Conservation (phyloP, 1,140 invertebrate genomes). For the Hylaeus volcanicus region DNA sequence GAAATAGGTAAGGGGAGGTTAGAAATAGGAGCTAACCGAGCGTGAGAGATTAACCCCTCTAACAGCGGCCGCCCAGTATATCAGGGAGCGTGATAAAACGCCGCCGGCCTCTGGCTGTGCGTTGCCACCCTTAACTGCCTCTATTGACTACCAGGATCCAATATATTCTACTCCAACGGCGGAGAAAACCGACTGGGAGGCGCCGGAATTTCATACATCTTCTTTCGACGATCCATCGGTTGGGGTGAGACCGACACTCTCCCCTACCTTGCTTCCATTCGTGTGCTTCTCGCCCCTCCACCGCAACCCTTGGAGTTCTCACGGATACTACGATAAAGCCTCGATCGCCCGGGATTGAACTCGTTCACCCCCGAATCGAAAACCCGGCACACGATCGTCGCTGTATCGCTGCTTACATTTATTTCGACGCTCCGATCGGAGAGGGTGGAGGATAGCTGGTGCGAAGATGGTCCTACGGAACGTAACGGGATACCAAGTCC, state of each 20-base stretch:
- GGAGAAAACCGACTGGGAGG: conserved; percentile 79
- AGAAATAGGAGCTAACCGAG: conserved; percentile 80
- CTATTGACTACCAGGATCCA: conserved; percentile 80
- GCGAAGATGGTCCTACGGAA: background rate
- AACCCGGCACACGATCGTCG: conserved; percentile 39
- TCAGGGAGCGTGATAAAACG: conserved; percentile 80
- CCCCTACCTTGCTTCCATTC: conserved; percentile 56
- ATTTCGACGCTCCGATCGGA: conserved; percentile 24
- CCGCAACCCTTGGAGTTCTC: conserved; percentile 51
- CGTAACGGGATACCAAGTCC: background rate
- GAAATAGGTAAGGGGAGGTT: conserved; percentile 72
- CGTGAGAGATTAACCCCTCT: conserved; percentile 81
- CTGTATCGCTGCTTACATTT: conserved; percentile 51
- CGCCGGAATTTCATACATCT: conserved; percentile 80
- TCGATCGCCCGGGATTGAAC: conserved; percentile 72
- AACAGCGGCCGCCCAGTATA: conserved; percentile 80
- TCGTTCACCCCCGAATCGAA: conserved; percentile 57
- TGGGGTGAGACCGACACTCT: conserved; percentile 59
- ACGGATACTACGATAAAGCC: conserved; percentile 66
- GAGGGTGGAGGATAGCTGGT: background rate
- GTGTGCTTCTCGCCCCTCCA: conserved; percentile 31
- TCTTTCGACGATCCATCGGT: conserved; percentile 71
- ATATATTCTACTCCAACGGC: conserved; percentile 78
- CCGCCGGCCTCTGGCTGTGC: conserved; percentile 75
- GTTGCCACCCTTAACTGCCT: conserved; percentile 79